Evolutionary conservation across 2,797 vertebrate genomes (phyloP).

Genomic region (Echiichthys vipera): DNA sequence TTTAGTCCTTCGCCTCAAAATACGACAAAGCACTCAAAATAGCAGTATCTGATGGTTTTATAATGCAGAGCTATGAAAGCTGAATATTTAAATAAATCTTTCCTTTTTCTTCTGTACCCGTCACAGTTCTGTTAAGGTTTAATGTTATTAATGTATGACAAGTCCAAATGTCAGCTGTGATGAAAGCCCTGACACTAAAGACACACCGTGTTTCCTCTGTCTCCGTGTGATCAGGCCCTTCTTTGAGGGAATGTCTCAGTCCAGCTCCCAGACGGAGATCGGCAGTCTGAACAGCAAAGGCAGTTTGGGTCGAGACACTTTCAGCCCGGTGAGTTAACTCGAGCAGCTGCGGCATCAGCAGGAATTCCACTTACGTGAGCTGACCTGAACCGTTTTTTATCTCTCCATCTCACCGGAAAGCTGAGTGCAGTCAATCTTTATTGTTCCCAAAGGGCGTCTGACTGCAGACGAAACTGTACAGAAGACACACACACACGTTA

Average conservation of each 20-base stretch:
- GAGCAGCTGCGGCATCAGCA: slow-evolving; percentile 18
- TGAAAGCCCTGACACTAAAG: neutral
- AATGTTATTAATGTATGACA: neutral
- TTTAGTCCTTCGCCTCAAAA: neutral
- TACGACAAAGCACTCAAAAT: neutral
- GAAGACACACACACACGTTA: neutral
- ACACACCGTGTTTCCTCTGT: neutral
- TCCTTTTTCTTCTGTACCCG: neutral
- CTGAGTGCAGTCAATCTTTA: slow-evolving; percentile 16
- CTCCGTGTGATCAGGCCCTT: slow-evolving; percentile 88
- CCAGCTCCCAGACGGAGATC: slow-evolving; percentile 99
- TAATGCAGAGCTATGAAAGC: neutral
- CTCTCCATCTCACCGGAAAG: neutral
- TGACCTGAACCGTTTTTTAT: neutral
- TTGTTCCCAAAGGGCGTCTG: neutral
- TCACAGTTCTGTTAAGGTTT: neutral
- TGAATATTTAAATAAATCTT: neutral
- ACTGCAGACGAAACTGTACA: neutral
- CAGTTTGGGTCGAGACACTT: slow-evolving; percentile 91
- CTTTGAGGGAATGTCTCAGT: slow-evolving; percentile 99
- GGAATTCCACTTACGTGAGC: neutral
- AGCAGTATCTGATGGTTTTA: neutral
- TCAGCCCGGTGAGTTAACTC: slow-evolving; percentile 92
- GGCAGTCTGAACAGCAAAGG: slow-evolving; percentile 98
- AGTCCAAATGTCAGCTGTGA: neutral